Percentiles rank a stretch among this genome's conserved stretches.
phyloP scores from a whole-genome alignment of 2,888 invertebrate species.

The Ectropis crepuscularia region DNA sequence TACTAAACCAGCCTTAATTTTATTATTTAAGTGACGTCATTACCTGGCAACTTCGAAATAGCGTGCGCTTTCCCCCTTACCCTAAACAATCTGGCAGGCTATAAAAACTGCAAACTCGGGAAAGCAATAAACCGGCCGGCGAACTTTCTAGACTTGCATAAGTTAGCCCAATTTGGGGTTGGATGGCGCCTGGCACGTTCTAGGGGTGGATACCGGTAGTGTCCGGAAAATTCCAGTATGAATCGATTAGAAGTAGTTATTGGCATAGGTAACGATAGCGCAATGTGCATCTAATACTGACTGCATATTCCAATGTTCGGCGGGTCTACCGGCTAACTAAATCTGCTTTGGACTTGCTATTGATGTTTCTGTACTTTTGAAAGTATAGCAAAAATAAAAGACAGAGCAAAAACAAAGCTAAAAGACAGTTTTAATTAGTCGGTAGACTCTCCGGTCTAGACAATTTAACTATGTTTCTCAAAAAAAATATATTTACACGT shows the following conservation, averaged over 20 bases:
- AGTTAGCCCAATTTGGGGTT: slow-evolving; percentile 60
- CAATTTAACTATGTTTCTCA: no score
- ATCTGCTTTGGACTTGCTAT: no score
- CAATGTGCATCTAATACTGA: background rate
- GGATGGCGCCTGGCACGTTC: slow-evolving; percentile 61
- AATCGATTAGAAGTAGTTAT: slow-evolving; percentile 40
- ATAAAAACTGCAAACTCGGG: slow-evolving; percentile 52
- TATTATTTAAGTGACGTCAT: background rate
- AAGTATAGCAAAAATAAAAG: no score
- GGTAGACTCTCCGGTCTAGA: no score
- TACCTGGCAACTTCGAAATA: slow-evolving; percentile 1
- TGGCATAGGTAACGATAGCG: slow-evolving; percentile 4
- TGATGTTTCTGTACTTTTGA: no score
- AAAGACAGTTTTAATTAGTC: no score
- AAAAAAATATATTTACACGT: no score
- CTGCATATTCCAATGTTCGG: no score
- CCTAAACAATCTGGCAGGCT: slow-evolving; percentile 33
- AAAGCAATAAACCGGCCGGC: slow-evolving; percentile 35
- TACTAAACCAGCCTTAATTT: no score
- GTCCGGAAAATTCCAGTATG: slow-evolving; percentile 44
- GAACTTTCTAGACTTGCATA: slow-evolving; percentile 53
- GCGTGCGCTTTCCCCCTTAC: slow-evolving; percentile 24
- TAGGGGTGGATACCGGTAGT: slow-evolving; percentile 30
- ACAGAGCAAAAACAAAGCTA: no score
- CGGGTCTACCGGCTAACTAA: no score